Percentiles rank a stretch among this genome's conserved stretches.
phyloP scores from a whole-genome alignment of 2,888 invertebrate genomes.

The Argyresthia albistria region DNA sequence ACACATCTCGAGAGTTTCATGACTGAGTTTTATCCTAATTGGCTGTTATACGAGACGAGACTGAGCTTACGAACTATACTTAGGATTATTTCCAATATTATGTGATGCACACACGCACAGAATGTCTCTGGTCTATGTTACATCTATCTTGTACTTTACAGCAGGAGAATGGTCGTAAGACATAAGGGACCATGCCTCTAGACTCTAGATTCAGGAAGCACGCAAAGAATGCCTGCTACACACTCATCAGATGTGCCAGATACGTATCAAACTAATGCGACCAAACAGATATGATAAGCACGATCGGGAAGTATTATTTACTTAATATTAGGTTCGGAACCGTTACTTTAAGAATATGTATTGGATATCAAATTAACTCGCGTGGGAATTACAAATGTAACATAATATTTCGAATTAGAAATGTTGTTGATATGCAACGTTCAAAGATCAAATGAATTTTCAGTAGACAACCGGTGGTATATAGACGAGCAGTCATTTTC shows the following conservation, averaged over 20 bases:
- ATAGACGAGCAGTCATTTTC: conserved; percentile 47
- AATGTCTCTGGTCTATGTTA: conserved; percentile 51
- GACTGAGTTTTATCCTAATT: conserved; percentile 49
- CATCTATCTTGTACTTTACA: conserved; percentile 67
- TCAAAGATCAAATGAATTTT: conserved; percentile 51
- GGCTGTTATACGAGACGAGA: conserved; percentile 60
- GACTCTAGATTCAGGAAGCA: conserved; percentile 16
- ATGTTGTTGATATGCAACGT: conserved; percentile 72
- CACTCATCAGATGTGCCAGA: not conserved
- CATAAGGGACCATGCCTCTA: conserved; percentile 45
- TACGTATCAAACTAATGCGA: not conserved
- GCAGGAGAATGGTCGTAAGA: conserved; percentile 68
- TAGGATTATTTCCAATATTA: conserved; percentile 51
- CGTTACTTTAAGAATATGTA: conserved; percentile 11
- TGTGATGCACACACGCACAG: conserved; percentile 19
- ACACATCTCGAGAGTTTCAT: conserved; percentile 36
- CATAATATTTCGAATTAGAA: conserved; percentile 64
- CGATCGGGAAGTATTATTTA: conserved; percentile 36
- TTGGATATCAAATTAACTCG: conserved; percentile 51
- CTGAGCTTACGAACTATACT: conserved; percentile 49
- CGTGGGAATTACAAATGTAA: conserved; percentile 57
- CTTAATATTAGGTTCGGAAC: conserved; percentile 32
- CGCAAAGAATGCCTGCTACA: not conserved
- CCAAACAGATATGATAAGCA: not conserved
- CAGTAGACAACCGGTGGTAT: conserved; percentile 65